Conservation (phyloP, 2,888 invertebrate genomes). For the Pammene fasciana region DNA sequence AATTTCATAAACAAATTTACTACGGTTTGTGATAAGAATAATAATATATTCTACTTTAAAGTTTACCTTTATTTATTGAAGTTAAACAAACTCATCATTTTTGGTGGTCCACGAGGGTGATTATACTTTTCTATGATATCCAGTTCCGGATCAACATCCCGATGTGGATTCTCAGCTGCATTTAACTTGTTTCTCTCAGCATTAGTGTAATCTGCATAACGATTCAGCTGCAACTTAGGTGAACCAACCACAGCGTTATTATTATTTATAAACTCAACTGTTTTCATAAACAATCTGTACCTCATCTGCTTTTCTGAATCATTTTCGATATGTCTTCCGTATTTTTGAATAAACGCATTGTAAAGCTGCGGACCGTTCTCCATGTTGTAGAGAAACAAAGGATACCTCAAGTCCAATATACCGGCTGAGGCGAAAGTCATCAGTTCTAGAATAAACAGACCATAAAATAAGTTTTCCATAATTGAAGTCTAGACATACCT, state of each 20-base stretch:
- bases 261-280: slow-evolving; percentile 58
- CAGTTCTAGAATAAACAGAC: background rate
- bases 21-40: background rate
- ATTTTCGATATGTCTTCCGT: slow-evolving; percentile 52
- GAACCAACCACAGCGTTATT: slow-evolving; percentile 53
- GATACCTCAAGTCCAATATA: slow-evolving; percentile 25
- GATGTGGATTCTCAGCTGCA: slow-evolving; percentile 29
- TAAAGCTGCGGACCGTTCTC: slow-evolving; percentile 48
- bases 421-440: background rate
- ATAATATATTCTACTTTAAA: background rate
- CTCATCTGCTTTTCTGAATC: slow-evolving; percentile 56
- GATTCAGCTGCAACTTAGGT: slow-evolving; percentile 57
- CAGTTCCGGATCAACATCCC: slow-evolving; percentile 54
- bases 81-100: slow-evolving; percentile 36
- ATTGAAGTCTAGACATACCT: background rate
- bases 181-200: slow-evolving; percentile 47
- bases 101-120: slow-evolving; percentile 29
- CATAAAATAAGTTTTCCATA: slow-evolving; percentile 14
- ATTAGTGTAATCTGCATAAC: slow-evolving; percentile 59
- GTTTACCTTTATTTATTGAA: background rate
- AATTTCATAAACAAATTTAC: too few species aligned
- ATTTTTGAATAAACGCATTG: slow-evolving; percentile 46
- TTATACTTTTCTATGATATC: slow-evolving; percentile 37
- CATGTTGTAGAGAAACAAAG: slow-evolving; percentile 48
- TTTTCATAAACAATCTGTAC: slow-evolving; percentile 58